Evolutionary conservation across 1,140 invertebrate species (phyloP).

Genomic region (Polypedilum pembai): DNA sequence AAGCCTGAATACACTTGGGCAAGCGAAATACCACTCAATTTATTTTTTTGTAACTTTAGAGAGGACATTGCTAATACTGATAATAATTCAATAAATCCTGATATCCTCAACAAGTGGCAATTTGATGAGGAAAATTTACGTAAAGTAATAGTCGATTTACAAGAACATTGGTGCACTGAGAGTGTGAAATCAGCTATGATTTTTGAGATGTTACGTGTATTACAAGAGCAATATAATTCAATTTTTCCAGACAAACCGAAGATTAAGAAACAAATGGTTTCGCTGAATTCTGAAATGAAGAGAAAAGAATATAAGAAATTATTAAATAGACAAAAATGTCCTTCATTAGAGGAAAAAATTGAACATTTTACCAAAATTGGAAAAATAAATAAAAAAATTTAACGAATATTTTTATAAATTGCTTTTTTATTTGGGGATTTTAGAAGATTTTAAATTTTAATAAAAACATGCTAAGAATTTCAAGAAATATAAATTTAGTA

Average conservation of each 20-base stretch:
- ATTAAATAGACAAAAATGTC: background rate
- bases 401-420: background rate
- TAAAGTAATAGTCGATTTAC: constrained; percentile 56
- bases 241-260: background rate
- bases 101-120: constrained; percentile 52
- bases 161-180: constrained; percentile 64
- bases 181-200: constrained; percentile 57
- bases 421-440: background rate
- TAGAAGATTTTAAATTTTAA: background rate
- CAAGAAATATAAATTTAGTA: background rate
- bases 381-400: background rate
- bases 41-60: constrained; percentile 79
- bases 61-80: constrained; percentile 67
- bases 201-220: background rate
- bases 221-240: background rate
- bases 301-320: background rate
- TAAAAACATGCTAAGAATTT: background rate
- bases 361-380: background rate
- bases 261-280: background rate
- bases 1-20: constrained; percentile 94
- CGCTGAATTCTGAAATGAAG: background rate
- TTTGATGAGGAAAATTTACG: constrained; percentile 54
- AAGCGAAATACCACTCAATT: constrained; percentile 77
- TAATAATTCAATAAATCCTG: constrained; percentile 39
- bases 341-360: background rate